Conservation (phyloP, 2,888 invertebrate species). For the Sinhomidia bicolor region DNA sequence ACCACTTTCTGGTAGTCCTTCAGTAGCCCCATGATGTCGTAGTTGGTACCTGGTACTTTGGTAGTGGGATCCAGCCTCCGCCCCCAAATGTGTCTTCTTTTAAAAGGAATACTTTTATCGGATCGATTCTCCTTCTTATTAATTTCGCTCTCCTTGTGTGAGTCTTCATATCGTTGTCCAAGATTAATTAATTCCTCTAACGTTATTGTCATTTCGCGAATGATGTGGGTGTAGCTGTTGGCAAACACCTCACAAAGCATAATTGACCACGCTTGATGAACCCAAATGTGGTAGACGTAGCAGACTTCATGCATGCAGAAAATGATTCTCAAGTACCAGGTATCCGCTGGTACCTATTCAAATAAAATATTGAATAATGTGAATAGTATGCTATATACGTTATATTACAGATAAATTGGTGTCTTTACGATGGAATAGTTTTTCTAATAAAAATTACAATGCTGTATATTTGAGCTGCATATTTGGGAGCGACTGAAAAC, state of each 20-base stretch:
- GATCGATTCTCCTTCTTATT: neutral
- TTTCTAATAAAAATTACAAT: too few relatives aligned
- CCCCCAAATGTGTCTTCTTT: conserved; percentile 18
- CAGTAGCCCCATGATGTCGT: conserved; percentile 65
- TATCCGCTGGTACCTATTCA: conserved; percentile 56
- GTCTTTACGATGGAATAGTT: too few relatives aligned
- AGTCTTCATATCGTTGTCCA: neutral
- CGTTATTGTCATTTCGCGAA: conserved; percentile 69
- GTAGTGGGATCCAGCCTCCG: conserved; percentile 48
- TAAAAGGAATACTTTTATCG: neutral
- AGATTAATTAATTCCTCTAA: conserved; percentile 45
- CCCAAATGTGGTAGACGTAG: conserved; percentile 73
- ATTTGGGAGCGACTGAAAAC: conserved; percentile 63
- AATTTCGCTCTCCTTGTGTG: neutral
- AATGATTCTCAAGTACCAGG: conserved; percentile 50
- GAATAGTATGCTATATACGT: too few relatives aligned
- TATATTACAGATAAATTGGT: too few relatives aligned
- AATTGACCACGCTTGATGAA: conserved; percentile 69
- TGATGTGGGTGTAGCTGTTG: conserved; percentile 62
- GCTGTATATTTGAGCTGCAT: conserved; percentile 63
- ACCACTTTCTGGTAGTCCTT: conserved; percentile 70
- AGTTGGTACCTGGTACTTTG: conserved; percentile 67
- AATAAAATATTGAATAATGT: too few relatives aligned
- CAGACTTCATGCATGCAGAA: conserved; percentile 47
- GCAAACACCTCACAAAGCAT: conserved; percentile 70